Base-by-base conservation (phyloP, 2,888 invertebrate species). In the Pomacea canaliculata region DNA sequence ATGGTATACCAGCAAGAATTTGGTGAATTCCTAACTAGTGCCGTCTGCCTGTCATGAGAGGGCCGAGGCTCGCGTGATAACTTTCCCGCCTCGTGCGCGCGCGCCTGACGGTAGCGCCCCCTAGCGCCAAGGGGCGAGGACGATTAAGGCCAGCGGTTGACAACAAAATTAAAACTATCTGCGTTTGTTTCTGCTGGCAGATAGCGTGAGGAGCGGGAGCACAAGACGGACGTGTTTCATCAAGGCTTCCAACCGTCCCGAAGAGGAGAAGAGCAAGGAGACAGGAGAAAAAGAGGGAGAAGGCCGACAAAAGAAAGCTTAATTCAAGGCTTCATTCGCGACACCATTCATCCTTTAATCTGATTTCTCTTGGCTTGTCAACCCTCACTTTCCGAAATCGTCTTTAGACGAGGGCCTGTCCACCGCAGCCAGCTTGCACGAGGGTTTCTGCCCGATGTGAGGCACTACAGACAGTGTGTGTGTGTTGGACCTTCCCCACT, bases 81-180 rank as follows among this genome's bases (percentile, higher is more conserved):
- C 74, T 48, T 69, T 74, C 68, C 68, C 68, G 51, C 74, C 74
- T 63, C 60, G 69, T 62, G 60, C 67, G 62, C 62, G 60, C 67
- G 62, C 27, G 62, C 60, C 69, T 67, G 74, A 74, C 49, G 69
- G 59, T 59, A 62, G 60, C 37, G 62, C 59, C 69, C 74, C 67
- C 60, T 59, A 62, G 77, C 51, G 51, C 59, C 62, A 56, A 37
- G 67, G 70, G 59, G 60, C 46, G 65, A n/a, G 68, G 67, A 67
- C 77, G 77, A 77, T 77, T 77, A 77, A 70, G 74, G 71, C 73
- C 62, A 49, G 69, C 46, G 71, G 77, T 74, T 77, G 77, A 77
- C 77, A 77, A 77, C 77, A 77, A 77, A 77, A 77, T 77, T 77
- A 77, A 77, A 77, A 77, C 77, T 77, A 77, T 77, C 77, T 77